Evolutionary conservation across 1,140 invertebrate species (phyloP), one percentile per base, ranked within the genome.

Genomic region (Bradysia coprophila): DNA sequence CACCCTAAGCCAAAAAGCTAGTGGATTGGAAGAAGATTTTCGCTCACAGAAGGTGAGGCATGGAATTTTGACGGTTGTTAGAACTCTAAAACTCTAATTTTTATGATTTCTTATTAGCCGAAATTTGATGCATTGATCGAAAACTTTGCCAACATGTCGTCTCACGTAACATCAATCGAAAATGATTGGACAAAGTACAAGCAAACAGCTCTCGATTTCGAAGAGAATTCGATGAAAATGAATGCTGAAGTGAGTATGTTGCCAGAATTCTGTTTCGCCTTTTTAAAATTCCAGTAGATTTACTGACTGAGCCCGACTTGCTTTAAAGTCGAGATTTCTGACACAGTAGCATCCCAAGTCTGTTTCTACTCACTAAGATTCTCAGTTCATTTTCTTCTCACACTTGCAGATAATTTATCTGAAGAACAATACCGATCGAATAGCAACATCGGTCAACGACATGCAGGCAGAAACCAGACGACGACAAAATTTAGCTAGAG

Each of bases 161-260:
- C 56, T 5, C 56, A 58, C 45, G 56, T 58, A 1, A 46, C 49
- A 16, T 58, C 56, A 18, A 47, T 58, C 36, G 50, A 53, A 43
- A 51, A 55, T 39, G 52, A 50, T 46, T 57, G 53, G 53, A 45
- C 49, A 10, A 51, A 57, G 40, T 53, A 49, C 21, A 57, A 53
- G 21, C 49, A 57, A 21, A 52, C 52, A 49, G 48, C n/a, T 18
- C 36, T 5, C 18, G 9, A 38, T 18, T 20, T 38, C 4, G 36
- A 38, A 18, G 16, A 4, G 9, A 6, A 5, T 3, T n/a, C 18
- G 16, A 5, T 18, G 4, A n/a, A 18, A 4, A 10, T 38, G 2
- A 38, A 38, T 18, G 21, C 6, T 20, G 36, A 38, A 4, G 9
- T 38, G 32, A 34, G 4, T 3, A 34, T 4, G n/a, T 13, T 34